Conservation (phyloP, 2,113 vertebrate genomes). For the Saguinus midas region DNA sequence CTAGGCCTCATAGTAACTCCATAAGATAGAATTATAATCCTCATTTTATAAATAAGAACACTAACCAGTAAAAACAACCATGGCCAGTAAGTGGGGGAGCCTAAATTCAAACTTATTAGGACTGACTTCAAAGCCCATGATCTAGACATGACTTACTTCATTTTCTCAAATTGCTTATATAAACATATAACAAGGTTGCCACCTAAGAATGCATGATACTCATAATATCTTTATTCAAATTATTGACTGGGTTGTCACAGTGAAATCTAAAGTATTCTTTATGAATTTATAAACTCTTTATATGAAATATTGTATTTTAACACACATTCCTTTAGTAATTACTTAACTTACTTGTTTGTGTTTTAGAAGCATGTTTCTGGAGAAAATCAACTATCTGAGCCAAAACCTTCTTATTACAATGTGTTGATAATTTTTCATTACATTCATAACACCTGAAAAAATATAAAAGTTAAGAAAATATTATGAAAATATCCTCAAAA, state of each 20-base stretch:
- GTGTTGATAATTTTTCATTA: slow-evolving; percentile 95
- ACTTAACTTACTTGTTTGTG: slow-evolving; percentile 90
- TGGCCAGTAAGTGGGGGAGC: background rate
- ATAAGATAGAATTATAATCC: background rate
- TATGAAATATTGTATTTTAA: slow-evolving; percentile 1
- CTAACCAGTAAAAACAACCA: background rate
- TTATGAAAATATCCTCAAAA: slow-evolving; percentile 37
- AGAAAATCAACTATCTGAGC: slow-evolving; percentile 97
- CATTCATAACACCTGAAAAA: slow-evolving; percentile 96
- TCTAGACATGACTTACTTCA: background rate
- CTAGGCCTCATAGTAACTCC: background rate
- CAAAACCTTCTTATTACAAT: slow-evolving; percentile 97
- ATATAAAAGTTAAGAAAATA: slow-evolving; percentile 56
- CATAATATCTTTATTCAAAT: background rate
- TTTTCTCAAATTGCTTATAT: background rate
- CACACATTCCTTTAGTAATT: slow-evolving; percentile 8
- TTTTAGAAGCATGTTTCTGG: slow-evolving; percentile 94
- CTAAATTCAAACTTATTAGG: background rate
- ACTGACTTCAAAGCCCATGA: background rate
- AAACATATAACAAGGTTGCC: background rate
- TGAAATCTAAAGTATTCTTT: slow-evolving; percentile 34
- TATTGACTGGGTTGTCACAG: background rate
- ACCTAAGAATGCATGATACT: background rate
- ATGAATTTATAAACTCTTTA: background rate
- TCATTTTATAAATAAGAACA: background rate